phyloP scores from a whole-genome alignment of 1,140 invertebrate species.

The Sycophila sp. region DNA sequence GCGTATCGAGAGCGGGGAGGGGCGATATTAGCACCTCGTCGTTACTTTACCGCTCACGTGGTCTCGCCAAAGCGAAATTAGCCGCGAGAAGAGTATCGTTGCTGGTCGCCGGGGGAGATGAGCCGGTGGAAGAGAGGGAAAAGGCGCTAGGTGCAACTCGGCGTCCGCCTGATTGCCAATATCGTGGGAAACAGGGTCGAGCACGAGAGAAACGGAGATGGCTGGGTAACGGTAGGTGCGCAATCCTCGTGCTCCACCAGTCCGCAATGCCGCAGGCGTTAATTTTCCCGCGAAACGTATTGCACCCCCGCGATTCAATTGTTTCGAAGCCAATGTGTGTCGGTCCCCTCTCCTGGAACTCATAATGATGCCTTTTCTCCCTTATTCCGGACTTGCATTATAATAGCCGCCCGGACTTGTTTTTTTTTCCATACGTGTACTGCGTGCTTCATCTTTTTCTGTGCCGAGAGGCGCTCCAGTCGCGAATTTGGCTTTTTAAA shows the following conservation, averaged over 20 bases:
- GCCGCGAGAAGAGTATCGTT: no score
- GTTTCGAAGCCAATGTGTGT: constrained; percentile 44
- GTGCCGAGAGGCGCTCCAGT: not conserved
- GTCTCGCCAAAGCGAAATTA: no score
- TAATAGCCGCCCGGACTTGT: not conserved
- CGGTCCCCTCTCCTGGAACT: no score
- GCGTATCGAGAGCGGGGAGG: not conserved
- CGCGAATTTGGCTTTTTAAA: not conserved
- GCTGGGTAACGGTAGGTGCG: not conserved
- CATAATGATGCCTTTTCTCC: constrained; percentile 2
- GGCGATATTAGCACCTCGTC: not conserved
- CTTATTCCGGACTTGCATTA: not conserved
- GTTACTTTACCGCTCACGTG: not conserved
- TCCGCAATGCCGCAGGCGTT: constrained; percentile 61
- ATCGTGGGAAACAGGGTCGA: constrained; percentile 42
- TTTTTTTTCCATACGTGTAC: no score
- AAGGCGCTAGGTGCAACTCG: not conserved
- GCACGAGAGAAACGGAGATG: not conserved
- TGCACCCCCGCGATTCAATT: constrained; percentile 61
- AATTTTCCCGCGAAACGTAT: constrained; percentile 63
- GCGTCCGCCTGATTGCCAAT: constrained; percentile 56
- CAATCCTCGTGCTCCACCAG: constrained; percentile 44
- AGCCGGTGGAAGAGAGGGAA: no score
- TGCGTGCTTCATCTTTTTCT: not conserved
- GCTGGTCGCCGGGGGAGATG: no score